These are phyloP conservation scores for Pheosia gnoma DNA, from an alignment of 2,888 invertebrate genomes.

Conservation along the genomic window DNA sequence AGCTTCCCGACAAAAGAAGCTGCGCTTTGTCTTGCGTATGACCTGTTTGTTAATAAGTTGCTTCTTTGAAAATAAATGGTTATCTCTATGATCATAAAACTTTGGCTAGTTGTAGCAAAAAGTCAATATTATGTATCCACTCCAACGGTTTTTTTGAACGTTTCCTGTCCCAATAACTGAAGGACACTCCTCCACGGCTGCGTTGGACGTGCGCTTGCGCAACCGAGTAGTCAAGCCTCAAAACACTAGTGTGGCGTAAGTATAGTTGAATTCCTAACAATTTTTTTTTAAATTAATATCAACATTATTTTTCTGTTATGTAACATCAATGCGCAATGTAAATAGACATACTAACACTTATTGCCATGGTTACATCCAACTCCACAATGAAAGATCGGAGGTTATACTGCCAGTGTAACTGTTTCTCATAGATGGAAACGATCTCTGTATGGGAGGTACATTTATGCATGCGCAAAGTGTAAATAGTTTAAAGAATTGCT, in stretches of 20 bases:
- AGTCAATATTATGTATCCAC: conserved; percentile 41
- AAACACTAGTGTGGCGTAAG: conserved; percentile 22
- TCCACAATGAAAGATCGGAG: too few species aligned
- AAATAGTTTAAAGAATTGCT: too few species aligned
- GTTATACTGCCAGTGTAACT: too few species aligned
- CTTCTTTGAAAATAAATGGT: background rate
- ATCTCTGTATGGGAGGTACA: too few species aligned
- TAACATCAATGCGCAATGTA: background rate
- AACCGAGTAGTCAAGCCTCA: conserved; percentile 17
- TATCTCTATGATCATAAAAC: background rate
- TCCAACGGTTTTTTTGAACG: conserved; percentile 31
- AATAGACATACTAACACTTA: background rate
- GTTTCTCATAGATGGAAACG: too few species aligned
- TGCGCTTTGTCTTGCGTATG: too few species aligned
- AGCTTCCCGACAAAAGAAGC: background rate
- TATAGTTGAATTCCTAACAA: conserved; percentile 7
- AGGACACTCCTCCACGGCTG: conserved; percentile 45
- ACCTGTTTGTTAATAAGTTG: too few species aligned
- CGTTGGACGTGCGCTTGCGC: conserved; percentile 42
- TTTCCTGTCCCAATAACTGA: conserved; percentile 29
- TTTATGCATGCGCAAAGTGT: too few species aligned
- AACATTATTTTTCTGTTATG: background rate
- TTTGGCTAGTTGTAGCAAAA: background rate
- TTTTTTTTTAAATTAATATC: background rate
- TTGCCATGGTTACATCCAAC: background rate